Evolutionary conservation across 2,888 invertebrate genomes (phyloP).

Genomic region (Pyralis farinalis): DNA sequence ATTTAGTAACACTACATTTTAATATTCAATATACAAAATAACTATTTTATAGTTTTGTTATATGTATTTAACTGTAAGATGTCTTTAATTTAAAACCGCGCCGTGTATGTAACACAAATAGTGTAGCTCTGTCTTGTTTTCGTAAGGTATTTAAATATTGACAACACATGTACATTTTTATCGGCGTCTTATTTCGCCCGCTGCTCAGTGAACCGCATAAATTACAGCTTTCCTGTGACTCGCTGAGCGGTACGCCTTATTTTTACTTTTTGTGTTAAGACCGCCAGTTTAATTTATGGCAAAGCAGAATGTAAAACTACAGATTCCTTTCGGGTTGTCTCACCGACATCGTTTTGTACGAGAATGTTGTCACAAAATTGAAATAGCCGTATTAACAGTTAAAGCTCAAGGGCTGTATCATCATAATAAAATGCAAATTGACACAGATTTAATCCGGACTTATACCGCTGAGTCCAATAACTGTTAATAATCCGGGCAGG

Average conservation of each 20-base stretch:
- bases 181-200: conserved; percentile 45
- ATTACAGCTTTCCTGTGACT: conserved; percentile 52
- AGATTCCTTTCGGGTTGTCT: conserved; percentile 32
- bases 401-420: conserved; percentile 57
- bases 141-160: conserved; percentile 19
- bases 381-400: conserved; percentile 60
- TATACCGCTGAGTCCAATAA: conserved; percentile 65
- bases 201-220: conserved; percentile 51
- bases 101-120: no score
- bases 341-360: conserved; percentile 20
- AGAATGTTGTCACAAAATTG: conserved; percentile 30
- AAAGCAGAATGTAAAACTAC: conserved; percentile 35
- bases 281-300: conserved; percentile 50
- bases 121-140: no score
- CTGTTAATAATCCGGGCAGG: conserved; percentile 59
- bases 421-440: conserved; percentile 77
- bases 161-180: conserved; percentile 33
- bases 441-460: conserved; percentile 71
- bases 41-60: no score
- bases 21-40: no score
- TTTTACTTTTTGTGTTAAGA: conserved; percentile 40
- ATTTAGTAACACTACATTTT: no score
- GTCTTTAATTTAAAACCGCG: no score
- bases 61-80: no score
- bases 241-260: conserved; percentile 43